A percentile compares a stretch with the other conserved stretches of the same genome.
These are phyloP conservation scores for Ctenomys sociabilis DNA, from an alignment of 2,113 vertebrate species.

Conservation along the genomic window DNA sequence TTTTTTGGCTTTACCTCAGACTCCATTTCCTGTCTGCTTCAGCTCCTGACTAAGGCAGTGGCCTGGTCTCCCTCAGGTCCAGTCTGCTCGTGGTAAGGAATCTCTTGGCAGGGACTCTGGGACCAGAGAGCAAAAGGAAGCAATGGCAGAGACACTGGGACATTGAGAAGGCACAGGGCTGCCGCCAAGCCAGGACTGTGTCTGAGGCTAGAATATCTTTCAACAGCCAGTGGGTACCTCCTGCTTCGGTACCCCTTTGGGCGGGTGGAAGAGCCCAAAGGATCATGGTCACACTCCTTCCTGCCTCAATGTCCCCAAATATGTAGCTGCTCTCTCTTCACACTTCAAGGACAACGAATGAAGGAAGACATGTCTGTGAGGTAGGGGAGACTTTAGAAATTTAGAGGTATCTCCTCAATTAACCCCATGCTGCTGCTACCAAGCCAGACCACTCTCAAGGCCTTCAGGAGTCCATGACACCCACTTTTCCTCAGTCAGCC, in stretches of 20 bases:
- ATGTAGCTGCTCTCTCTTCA: neutral
- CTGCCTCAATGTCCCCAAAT: neutral
- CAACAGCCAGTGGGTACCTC: slow-evolving; percentile 55
- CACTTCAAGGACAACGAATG: neutral
- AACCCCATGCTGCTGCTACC: neutral
- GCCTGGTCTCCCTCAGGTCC: slow-evolving; percentile 53
- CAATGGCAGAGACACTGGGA: slow-evolving; percentile 68
- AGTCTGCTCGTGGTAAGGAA: slow-evolving; percentile 53
- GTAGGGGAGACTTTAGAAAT: neutral
- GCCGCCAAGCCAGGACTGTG: slow-evolving; percentile 62
- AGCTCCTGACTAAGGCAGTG: slow-evolving; percentile 39
- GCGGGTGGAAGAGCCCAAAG: neutral
- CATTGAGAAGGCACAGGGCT: slow-evolving; percentile 70
- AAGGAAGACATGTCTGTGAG: neutral
- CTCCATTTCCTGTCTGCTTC: slow-evolving; percentile 41
- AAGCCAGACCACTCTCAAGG: neutral
- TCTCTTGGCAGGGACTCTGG: slow-evolving; percentile 63
- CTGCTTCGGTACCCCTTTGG: slow-evolving; percentile 58
- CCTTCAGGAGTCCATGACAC: neutral
- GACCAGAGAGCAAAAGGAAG: slow-evolving; percentile 54
- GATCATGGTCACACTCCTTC: neutral
- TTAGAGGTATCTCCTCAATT: neutral
- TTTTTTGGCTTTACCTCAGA: slow-evolving; percentile 7
- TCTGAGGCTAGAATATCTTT: slow-evolving; percentile 75
- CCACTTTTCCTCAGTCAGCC: neutral